Evolutionary conservation across 2,888 invertebrate genomes (phyloP), one percentile per base, ranked within the genome.

Genomic region (Drosophila greeni): DNA sequence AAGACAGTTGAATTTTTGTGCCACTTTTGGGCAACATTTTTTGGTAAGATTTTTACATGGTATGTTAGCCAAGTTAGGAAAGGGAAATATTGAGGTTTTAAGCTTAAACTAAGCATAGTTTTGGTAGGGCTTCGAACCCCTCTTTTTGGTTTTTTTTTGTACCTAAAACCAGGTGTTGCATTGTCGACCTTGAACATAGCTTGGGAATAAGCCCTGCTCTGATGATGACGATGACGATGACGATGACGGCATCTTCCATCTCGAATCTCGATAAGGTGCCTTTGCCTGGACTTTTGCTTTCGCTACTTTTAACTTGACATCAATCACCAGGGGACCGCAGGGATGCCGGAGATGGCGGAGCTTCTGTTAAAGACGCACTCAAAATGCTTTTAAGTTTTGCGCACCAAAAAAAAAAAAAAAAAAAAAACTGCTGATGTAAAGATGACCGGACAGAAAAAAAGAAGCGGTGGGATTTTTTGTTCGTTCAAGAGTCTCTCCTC

Each of bases 361-460:
- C 76, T 78, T 75, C 78, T 76, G 78, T 78, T 76, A 75, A 76
- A 78, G 76, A 76, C 73, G 62, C 79, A 76, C 74, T 79, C 74
- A 76, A 77, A 77, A 76, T 76, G 76, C 76, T 77, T 77, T 77
- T 79, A 77, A 66, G 75, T 73, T 76, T 74, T 67, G 76, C 79
- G 58, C 71, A 45, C 3, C 7, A 37, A 54, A 54, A 20, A 20
- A 20, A 20, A 2, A 20, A 20, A 20, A 20, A 20, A 72, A 74
- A 26, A 16, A 29, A 55, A 70, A 80, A 68, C 66, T 75, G 80
- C 82, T 75, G 75, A 82, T 76, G 74, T 69, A 70, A 75, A 79
- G 82, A 79, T 79, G 82, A 82, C 82, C 75, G 61, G 70, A 78
- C 75, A 82, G 68, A 74, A 75, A 74, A 20, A 20, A 72, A 74